Base-by-base conservation (phyloP, 2,797 vertebrate genomes). In the Propithecus deckenii region DNA sequence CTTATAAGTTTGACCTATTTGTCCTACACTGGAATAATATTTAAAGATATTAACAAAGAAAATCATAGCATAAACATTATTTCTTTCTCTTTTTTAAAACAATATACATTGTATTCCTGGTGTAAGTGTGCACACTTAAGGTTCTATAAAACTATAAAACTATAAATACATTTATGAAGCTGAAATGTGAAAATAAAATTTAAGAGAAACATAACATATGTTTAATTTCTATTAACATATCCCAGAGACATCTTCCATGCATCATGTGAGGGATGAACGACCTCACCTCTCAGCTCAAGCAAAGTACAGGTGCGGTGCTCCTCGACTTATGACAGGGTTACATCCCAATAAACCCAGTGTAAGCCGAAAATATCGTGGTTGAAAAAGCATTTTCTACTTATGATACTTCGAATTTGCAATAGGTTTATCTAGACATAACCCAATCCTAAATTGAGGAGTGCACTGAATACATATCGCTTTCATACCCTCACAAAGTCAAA, bases 141-240 rank as follows among this genome's bases (percentile, higher is more conserved):
- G 11, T 91, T 32, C 15, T 83, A 65, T 63, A 80, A 79, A 93
- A n/a, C 14, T 67, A 57, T 63, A 89, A 71, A 91, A 38, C 17
- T 76, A 83, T 32, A 83, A 91, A 83, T 35, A 78, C 43, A 81
- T 89, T 89, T 80, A 76, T 30, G 15, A 91, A 96, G 25, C 18
- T 88, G 25, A 72, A 88, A 78, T 84, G 71, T 96, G 69, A 91
- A 94, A 87, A 78, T 71, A 94, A 55, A 96, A 71, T 41, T 63
- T 32, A 78, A 83, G n/a, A 91, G 69, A 91, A 78, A 72, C 25
- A 2, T 12, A 79, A 87, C 38, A 48, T 17, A 41, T 10, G 41
- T 46, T 76, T 91, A 69, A 83, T 76, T 94, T 94, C 41, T 67
- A 59, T 59, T 59, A 59, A 59, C 12, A 90, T 17, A 81, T 41